Percentiles rank a stretch among this genome's conserved stretches.
Conservation (phyloP, 1,140 invertebrate genomes). For the Aphaenogaster floridana region DNA sequence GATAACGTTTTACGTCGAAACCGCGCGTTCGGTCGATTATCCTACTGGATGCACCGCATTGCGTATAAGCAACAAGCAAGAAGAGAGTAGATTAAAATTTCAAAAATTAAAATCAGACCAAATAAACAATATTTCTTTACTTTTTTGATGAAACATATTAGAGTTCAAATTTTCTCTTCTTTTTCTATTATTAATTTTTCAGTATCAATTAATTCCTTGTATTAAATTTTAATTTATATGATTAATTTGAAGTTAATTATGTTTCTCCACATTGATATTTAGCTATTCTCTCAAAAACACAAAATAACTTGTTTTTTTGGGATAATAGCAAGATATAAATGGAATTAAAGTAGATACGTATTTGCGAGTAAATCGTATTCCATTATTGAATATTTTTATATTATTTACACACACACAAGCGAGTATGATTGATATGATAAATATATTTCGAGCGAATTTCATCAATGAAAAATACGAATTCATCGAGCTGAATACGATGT, state of each 20-base stretch:
- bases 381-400: slow-evolving; percentile 11
- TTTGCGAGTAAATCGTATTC: slow-evolving; percentile 3
- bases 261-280: background rate
- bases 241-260: background rate
- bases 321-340: background rate
- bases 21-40: background rate
- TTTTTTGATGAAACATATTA: background rate
- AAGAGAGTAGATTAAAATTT: background rate
- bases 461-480: background rate
- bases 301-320: background rate
- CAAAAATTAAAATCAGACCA: background rate
- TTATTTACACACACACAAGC: background rate
- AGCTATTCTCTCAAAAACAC: background rate
- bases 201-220: background rate
- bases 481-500: background rate
- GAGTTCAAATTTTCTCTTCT: background rate
- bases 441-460: slow-evolving; percentile 30
- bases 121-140: background rate
- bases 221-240: background rate
- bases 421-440: slow-evolving; percentile 6
- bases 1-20: background rate
- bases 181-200: background rate
- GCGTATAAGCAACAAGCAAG: background rate
- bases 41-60: background rate
- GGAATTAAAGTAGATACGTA: background rate